Conservation (phyloP, 2,888 invertebrate genomes). For the Platycheirus albimanus region DNA sequence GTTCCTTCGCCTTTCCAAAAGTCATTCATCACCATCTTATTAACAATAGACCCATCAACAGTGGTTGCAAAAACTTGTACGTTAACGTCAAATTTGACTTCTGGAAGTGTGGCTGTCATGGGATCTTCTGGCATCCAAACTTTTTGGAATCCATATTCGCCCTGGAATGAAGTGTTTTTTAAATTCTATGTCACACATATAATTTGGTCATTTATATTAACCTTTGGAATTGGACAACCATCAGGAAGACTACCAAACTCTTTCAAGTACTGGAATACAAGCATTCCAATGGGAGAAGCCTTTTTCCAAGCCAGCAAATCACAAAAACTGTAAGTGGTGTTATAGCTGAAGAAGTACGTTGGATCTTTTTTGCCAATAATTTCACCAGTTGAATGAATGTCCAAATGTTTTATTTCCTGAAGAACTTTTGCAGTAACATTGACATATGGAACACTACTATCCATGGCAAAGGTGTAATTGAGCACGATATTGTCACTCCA, state of each 20-base stretch:
- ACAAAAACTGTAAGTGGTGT: conserved; percentile 79
- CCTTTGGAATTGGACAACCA: conserved; percentile 79
- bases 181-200: background rate
- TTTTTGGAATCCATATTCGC: conserved; percentile 78
- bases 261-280: conserved; percentile 77
- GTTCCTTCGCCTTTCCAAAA: conserved; percentile 77
- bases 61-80: conserved; percentile 74
- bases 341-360: conserved; percentile 76
- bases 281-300: conserved; percentile 78
- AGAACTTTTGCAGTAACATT: conserved; percentile 79
- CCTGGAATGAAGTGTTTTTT: conserved; percentile 77
- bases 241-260: conserved; percentile 79
- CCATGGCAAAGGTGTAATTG: conserved; percentile 78
- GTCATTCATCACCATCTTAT: conserved; percentile 78
- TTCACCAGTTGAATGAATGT: conserved; percentile 77
- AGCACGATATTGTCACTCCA: conserved; percentile 80
- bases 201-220: conserved; percentile 63
- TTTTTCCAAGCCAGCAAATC: conserved; percentile 77
- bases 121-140: conserved; percentile 81
- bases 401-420: conserved; percentile 77
- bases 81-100: conserved; percentile 78
- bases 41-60: conserved; percentile 77
- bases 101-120: conserved; percentile 77
- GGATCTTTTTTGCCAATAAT: conserved; percentile 78
- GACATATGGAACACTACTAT: conserved; percentile 79